Evolutionary conservation across 2,888 invertebrate species (phyloP), one percentile per base, ranked within the genome.

Genomic region (Auanema sp.): DNA sequence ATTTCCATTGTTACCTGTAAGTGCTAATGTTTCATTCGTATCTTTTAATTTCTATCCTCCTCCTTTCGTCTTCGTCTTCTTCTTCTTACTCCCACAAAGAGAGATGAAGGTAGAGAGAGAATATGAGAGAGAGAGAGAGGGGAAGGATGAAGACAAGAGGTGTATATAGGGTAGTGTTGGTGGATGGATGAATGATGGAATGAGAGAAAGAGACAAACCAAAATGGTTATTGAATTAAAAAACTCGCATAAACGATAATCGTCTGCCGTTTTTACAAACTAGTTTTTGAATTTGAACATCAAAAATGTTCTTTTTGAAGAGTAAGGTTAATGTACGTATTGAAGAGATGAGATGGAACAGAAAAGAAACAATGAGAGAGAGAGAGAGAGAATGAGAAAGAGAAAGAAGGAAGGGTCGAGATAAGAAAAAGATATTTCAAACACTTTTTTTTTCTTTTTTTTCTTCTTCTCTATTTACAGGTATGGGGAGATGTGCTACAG

Each of bases 321-420:
- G 50, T 23, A 23, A 16, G 21, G 50, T 21, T 23, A 50, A 50
- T 16, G 16, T 23, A 50, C 24, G 50, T 23, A 12, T 21, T 5
- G 16, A 16, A 53, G 52, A 62, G 51, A 21, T 58, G 62, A 42
- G 62, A 52, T 59, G 23, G 55, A 57, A 16, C 53, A 25, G 56
- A 33, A 56, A 14, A 33, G 16, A 47, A 21, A 23, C 4, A 42
- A 10, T 41, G 51, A 67, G 52, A 54, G 60, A 49, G 49, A 11
- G 44, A n/a, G 21, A 23, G 43, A 58, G 25, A 49, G 56, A 47
- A 52, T 23, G 50, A 59, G 49, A 33, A 33, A 42, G 50, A 61
- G 53, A 23, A 41, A 24, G 57, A 21, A 49, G 53, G 24, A 21
- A 6, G 47, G 44, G 40, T 49, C 44, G 58, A 12, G 49, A 12